Percentiles rank a stretch among this genome's conserved stretches.
Conservation (phyloP, 2,888 invertebrate species). For the Oxystoma pomonae region DNA sequence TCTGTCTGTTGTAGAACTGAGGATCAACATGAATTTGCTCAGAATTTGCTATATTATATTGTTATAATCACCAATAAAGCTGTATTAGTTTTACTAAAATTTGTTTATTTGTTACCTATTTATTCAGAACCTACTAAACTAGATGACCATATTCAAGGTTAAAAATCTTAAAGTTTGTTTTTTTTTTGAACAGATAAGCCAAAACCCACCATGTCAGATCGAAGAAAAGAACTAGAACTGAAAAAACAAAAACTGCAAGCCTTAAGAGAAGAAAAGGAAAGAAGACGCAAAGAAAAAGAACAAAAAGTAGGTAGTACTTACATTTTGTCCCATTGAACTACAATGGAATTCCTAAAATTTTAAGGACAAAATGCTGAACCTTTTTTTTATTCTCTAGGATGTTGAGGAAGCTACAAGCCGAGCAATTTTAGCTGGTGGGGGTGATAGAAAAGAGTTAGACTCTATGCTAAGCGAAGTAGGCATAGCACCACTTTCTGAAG, state of each 20-base stretch:
- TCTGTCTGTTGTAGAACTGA: background rate
- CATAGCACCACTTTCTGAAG: constrained; percentile 84
- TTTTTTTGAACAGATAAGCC: constrained; percentile 30
- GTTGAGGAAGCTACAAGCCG: constrained; percentile 41
- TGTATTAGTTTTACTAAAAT: no score
- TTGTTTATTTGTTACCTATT: no score
- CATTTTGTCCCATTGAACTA: constrained; percentile 71
- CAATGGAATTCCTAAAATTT: no score
- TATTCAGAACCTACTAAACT: no score
- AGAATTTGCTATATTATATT: no score
- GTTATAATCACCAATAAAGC: no score
- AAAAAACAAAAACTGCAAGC: constrained; percentile 90
- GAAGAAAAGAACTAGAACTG: constrained; percentile 88
- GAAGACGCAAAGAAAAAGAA: constrained; percentile 80
- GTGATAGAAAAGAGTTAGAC: constrained; percentile 68
- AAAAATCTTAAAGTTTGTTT: no score
- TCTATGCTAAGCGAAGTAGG: constrained; percentile 84
- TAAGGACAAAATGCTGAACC: no score
- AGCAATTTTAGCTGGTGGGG: constrained; percentile 48
- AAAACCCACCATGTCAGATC: constrained; percentile 66
- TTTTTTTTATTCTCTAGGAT: constrained; percentile 3
- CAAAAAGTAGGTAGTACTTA: constrained; percentile 56
- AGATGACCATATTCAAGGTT: no score
- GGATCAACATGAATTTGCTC: no score
- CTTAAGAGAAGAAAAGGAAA: constrained; percentile 84